Percentiles rank a stretch among this genome's conserved stretches.
These are phyloP conservation scores for Pollenia labialis DNA, from an alignment of 2,888 invertebrate species.

Conservation along the genomic window DNA sequence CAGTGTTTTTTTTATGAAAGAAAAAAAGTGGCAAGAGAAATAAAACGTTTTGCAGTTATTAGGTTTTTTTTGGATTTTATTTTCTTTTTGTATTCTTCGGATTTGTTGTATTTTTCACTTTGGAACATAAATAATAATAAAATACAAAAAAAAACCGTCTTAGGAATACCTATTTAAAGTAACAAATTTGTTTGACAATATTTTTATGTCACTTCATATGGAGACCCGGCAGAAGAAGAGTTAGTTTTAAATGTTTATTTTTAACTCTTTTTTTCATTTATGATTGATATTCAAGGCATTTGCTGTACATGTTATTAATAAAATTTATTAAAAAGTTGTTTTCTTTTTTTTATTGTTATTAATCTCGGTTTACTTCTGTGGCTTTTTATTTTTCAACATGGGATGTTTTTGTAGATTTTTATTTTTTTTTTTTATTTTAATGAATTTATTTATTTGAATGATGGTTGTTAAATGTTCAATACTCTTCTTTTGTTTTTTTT, in stretches of 20 bases:
- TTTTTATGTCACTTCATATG: conserved; percentile 40
- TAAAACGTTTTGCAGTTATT: conserved; percentile 60
- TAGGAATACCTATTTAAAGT: conserved; percentile 1
- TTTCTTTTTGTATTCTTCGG: not conserved
- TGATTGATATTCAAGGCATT: conserved; percentile 76
- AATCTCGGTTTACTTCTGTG: conserved; percentile 27
- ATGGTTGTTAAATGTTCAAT: conserved; percentile 1
- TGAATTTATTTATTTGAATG: conserved; percentile 29
- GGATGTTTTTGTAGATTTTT: not conserved
- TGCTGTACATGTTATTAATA: conserved; percentile 73
- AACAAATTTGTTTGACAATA: conserved; percentile 25
- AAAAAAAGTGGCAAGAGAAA: conserved; percentile 44
- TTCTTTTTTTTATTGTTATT: conserved; percentile 64
- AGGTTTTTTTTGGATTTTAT: conserved; percentile 37
- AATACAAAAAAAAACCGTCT: not conserved
- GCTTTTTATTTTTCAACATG: conserved; percentile 29
- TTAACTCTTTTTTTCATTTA: conserved; percentile 21
- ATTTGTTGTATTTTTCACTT: not conserved
- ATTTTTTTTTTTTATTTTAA: not conserved
- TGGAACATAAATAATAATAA: not conserved
- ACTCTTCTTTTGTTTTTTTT: conserved; percentile 24
- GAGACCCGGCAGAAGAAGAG: not conserved
- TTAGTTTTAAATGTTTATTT: conserved; percentile 28
- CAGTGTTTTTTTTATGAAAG: not conserved
- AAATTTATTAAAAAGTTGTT: conserved; percentile 74